Base-by-base conservation (phyloP, 30 jellyfish, hydroid and myxozoan genomes). In the Turritopsis rubra region DNA sequence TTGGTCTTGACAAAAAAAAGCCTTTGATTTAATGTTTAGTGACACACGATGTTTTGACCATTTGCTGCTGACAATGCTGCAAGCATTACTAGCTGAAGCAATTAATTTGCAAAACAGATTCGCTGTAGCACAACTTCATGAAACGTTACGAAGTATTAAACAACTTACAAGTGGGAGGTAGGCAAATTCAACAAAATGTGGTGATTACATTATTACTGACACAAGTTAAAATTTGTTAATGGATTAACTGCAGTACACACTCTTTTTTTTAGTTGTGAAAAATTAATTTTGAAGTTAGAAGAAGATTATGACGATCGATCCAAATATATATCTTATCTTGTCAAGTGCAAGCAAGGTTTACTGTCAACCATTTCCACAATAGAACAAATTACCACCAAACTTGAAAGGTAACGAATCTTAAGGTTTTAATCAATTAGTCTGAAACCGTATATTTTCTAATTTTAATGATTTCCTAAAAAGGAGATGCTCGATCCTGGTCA, bases 41-140 rank as follows among this genome's bases (percentile, higher is more conserved):
- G 95, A 88, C 52, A 88, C 96, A 1, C 82, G 90, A 31, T 83
- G 85, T 66, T 91, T 89, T 81, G 88, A 68, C 27, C 95, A 88
- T 65, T 84, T 93, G 31, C 71, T 93, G 84, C 82, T 85, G 94
- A 93, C 96, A 60, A 89, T 93, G 84, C 85, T 93, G 79, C 99
- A 88, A 89, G 96, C 99, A 16, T 91, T 88, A 70, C 87, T 93
- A 52, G 99, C 99, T 0, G 99, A 93, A 79, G 99, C 99, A 1
- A 93, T 93, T 87, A 93, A 93, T 52, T 80, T 93, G 22, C 96
- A 93, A 73, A 96, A 93, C 75, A 90, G 99, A 66, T 93, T 95
- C 18, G 86, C 89, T 31, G 99, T 93, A 52, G 99, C 99, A 60
- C 99, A 93, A 85, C 87, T 93, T 31, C 99, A 93, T 75, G 99